These are phyloP conservation scores for Gouania willdenowi DNA, from an alignment of 2,797 vertebrate genomes.

Conservation along the genomic window DNA sequence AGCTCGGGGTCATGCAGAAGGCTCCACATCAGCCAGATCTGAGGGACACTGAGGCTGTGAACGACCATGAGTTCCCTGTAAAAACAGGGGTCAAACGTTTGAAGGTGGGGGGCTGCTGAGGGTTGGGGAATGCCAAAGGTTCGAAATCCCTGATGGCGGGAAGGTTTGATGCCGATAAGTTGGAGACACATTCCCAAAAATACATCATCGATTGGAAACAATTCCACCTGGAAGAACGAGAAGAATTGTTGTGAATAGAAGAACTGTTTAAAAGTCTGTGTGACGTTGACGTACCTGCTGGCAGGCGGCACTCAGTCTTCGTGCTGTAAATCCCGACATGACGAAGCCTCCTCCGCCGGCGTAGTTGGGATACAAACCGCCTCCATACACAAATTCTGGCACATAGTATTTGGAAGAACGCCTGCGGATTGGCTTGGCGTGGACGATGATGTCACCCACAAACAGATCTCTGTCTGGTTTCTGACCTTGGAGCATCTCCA, in stretches of 20 bases:
- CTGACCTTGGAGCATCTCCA: constrained; percentile 82
- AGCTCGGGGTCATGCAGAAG: constrained; percentile 83
- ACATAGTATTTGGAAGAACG: constrained; percentile 91
- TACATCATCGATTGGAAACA: constrained; percentile 96
- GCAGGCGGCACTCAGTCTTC: constrained; percentile 82
- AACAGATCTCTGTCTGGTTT: constrained; percentile 80
- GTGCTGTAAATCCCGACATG: constrained; percentile 85
- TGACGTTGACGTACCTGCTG: constrained; percentile 60
- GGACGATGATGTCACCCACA: constrained; percentile 90
- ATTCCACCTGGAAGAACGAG: constrained; percentile 75
- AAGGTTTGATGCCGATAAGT: constrained; percentile 83
- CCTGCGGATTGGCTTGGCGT: constrained; percentile 86
- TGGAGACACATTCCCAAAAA: constrained; percentile 98
- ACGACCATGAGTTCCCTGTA: constrained; percentile 96
- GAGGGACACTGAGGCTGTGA: constrained; percentile 89
- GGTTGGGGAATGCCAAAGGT: constrained; percentile 92
- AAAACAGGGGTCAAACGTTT: constrained; percentile 94
- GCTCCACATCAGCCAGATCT: constrained; percentile 99
- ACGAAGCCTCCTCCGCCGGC: constrained; percentile 94
- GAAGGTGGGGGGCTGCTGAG: constrained; percentile 89
- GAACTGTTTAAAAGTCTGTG: no score
- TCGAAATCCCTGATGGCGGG: constrained; percentile 87
- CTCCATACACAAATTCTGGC: constrained; percentile 88
- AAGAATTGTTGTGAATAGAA: no score
- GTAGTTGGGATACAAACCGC: constrained; percentile 84